Evolutionary conservation across 2,888 invertebrate genomes (phyloP).

Genomic region (Lasius platythorax): DNA sequence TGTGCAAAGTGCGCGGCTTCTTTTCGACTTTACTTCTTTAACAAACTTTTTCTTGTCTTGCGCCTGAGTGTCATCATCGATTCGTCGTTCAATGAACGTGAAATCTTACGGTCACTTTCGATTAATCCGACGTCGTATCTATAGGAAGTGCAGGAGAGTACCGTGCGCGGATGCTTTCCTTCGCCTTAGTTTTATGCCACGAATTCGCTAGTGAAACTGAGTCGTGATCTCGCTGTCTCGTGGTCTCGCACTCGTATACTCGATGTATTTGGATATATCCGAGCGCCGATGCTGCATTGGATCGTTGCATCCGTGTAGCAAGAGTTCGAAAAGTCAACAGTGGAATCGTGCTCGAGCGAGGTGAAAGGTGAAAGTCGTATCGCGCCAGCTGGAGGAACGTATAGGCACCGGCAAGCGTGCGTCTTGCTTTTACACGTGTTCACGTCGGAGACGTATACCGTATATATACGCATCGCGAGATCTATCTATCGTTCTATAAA

Average conservation of each 20-base stretch:
- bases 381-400: conserved; percentile 18
- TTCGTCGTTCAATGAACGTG: conserved; percentile 38
- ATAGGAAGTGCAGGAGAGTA: conserved; percentile 32
- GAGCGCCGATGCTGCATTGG: conserved; percentile 28
- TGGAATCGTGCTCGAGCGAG: conserved; percentile 79
- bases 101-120: conserved; percentile 56
- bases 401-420: not conserved
- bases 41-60: conserved; percentile 2
- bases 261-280: conserved; percentile 18
- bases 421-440: conserved; percentile 34
- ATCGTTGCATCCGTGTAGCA: conserved; percentile 46
- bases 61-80: conserved; percentile 28
- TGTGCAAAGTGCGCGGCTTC: conserved; percentile 5
- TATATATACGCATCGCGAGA: not conserved
- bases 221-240: conserved; percentile 67
- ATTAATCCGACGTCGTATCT: conserved; percentile 46
- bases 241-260: conserved; percentile 3
- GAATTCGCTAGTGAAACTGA: conserved; percentile 73
- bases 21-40: not conserved
- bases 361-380: conserved; percentile 86
- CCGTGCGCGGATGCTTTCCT: conserved; percentile 64
- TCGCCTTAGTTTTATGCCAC: conserved; percentile 50
- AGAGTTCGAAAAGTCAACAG: conserved; percentile 79
- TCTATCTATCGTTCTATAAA: not conserved
- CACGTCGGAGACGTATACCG: not conserved